Evolutionary conservation across 1,140 invertebrate genomes (phyloP), one percentile per base, ranked within the genome.

Genomic region (Arion vulgaris): DNA sequence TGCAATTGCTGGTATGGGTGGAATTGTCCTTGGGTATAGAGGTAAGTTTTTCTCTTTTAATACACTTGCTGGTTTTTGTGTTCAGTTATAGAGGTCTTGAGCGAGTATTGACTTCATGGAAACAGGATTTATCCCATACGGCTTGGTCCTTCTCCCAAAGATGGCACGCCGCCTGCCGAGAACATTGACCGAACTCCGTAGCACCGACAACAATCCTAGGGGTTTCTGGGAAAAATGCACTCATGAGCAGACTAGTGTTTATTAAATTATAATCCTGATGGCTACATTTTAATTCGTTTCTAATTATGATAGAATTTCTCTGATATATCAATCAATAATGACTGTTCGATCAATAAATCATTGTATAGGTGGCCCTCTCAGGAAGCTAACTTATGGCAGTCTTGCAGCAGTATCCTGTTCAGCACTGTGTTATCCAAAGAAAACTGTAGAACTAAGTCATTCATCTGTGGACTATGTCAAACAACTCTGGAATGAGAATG

Each of bases 1-100:
- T 41, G 34, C 80, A 23, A 34, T 81, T 1, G 80, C 69, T 28
- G 49, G 69, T 26, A 51, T 81, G 49, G 80, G 80, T 32, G 80
- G 80, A 28, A 38, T 81, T 74, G 71, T 81, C 51, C 45, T 81
- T 15, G 80, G 80, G 28, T 81, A 73, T 62, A 81, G 71, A 74
- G 71, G 80, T 81, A 38, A n/a, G n/a, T n/a, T n/a, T n/a, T n/a
- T n/a, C n/a, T n/a, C n/a, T n/a, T n/a, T n/a, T n/a, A 79, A 68
- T 36, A 77, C 75, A 34, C 15, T 77, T 34, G 49, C 53, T 17
- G 15, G 15, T 38, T 38, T 23, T 19, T 74, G 15, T 74, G 36
- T 74, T 19, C n/a, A n/a, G n/a, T n/a, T n/a, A n/a, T n/a, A n/a
- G n/a, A n/a, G n/a, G n/a, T n/a, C 53, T 57, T 57, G 53, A 17